These are phyloP conservation scores for Cladopsammia gracilis DNA, from an alignment of 64 coral and sea anemone species.

Conservation along the genomic window DNA sequence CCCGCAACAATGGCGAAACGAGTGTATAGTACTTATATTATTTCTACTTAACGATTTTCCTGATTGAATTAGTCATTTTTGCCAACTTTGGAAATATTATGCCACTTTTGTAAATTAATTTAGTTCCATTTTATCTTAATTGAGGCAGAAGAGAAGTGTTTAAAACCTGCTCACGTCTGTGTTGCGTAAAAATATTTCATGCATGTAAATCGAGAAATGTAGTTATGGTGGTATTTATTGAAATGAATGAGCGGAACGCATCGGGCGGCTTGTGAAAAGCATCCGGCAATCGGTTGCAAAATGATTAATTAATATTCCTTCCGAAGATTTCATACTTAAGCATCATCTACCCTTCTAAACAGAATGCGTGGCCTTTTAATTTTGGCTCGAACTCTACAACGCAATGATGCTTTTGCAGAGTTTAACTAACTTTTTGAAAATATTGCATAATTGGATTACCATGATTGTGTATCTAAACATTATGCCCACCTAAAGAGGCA, in stretches of 20 bases:
- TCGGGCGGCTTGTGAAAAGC: not conserved
- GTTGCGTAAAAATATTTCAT: not conserved
- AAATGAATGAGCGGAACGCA: constrained; percentile 21
- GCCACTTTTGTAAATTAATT: not conserved
- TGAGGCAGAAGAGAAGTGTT: not conserved
- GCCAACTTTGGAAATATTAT: not conserved
- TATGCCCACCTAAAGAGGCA: not conserved
- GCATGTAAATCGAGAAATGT: not conserved
- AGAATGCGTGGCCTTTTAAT: not conserved
- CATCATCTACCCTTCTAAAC: not conserved
- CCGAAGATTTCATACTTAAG: not conserved
- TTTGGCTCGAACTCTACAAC: not conserved
- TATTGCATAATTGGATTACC: not conserved
- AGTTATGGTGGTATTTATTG: not conserved
- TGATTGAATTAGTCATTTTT: not conserved
- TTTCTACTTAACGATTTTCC: not conserved
- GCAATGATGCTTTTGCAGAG: not conserved
- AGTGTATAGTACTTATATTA: not conserved
- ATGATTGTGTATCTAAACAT: not conserved
- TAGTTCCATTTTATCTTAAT: not conserved
- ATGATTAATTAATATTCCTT: not conserved
- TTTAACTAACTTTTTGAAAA: not conserved
- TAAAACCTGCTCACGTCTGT: too few species aligned
- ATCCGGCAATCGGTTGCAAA: not conserved
- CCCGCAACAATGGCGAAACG: not conserved